Conservation (phyloP, 1,140 invertebrate genomes). For the Chymomyza costata region DNA sequence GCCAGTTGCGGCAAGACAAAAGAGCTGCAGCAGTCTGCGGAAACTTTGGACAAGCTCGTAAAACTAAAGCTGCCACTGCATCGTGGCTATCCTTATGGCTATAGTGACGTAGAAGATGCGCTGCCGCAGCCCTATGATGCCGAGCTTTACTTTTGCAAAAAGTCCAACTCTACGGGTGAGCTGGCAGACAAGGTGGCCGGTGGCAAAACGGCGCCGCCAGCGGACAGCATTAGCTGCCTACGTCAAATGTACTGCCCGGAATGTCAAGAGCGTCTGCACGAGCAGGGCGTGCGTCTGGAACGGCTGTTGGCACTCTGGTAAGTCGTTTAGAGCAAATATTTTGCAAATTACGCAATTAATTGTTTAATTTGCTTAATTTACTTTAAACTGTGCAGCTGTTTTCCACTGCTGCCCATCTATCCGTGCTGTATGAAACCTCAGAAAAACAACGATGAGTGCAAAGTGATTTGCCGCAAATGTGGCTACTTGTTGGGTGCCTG, state of each 20-base stretch:
- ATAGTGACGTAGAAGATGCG: conserved; percentile 33
- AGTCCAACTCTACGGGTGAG: conserved; percentile 55
- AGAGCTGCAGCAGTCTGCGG: conserved; percentile 35
- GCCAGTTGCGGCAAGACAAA: conserved; percentile 28
- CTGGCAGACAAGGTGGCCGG: conserved; percentile 53
- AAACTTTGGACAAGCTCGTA: conserved; percentile 42
- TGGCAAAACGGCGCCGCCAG: conserved; percentile 34
- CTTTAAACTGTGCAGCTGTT: conserved; percentile 37
- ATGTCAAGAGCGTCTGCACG: conserved; percentile 61
- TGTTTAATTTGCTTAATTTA: background rate
- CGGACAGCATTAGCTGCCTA: conserved; percentile 60
- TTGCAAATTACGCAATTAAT: background rate
- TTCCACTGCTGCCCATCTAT: conserved; percentile 59
- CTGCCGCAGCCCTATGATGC: conserved; percentile 18
- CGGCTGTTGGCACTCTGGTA: conserved; percentile 56
- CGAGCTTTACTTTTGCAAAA: conserved; percentile 53
- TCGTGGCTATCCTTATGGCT: conserved; percentile 61
- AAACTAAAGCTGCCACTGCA: conserved; percentile 32
- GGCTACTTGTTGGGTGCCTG: conserved; percentile 63
- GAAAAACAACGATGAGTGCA: conserved; percentile 55
- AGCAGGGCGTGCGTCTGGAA: conserved; percentile 59
- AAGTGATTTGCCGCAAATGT: conserved; percentile 66
- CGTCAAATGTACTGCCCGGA: conserved; percentile 68
- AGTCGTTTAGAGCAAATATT: conserved; percentile 5
- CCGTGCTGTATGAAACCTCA: conserved; percentile 52